Conservation (phyloP, 2,113 vertebrate genomes). For the Ginglymostoma cirratum region DNA sequence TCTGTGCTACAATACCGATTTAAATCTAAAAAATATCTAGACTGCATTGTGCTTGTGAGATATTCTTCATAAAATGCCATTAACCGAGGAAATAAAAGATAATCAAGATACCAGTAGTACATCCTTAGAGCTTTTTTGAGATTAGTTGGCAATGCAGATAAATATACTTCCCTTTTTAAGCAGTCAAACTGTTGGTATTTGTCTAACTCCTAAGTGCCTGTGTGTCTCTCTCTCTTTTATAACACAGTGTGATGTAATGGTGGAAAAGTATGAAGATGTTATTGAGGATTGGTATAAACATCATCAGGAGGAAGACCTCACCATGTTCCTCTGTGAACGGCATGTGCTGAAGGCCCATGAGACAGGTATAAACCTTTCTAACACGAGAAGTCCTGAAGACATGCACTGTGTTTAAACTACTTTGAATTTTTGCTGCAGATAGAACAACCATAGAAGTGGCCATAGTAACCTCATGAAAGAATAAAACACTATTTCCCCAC, state of each 20-base stretch:
- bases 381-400: neutral
- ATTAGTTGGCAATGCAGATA: neutral
- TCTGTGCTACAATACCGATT: neutral
- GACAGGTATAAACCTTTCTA: conserved; percentile 54
- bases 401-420: neutral
- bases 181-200: neutral
- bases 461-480: neutral
- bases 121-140: neutral
- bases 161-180: neutral
- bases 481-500: neutral
- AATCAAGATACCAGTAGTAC: neutral
- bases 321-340: conserved; percentile 78
- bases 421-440: neutral
- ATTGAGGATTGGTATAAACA: conserved; percentile 96
- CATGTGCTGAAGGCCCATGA: conserved; percentile 87
- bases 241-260: conserved; percentile 79
- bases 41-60: neutral
- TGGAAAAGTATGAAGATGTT: conserved; percentile 87
- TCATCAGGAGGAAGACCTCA: conserved; percentile 83
- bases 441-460: neutral
- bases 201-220: neutral
- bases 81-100: neutral
- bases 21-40: neutral
- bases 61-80: neutral
- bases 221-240: neutral